phyloP scores from a whole-genome alignment of 2,888 invertebrate species.

The Helobdella robusta region DNA sequence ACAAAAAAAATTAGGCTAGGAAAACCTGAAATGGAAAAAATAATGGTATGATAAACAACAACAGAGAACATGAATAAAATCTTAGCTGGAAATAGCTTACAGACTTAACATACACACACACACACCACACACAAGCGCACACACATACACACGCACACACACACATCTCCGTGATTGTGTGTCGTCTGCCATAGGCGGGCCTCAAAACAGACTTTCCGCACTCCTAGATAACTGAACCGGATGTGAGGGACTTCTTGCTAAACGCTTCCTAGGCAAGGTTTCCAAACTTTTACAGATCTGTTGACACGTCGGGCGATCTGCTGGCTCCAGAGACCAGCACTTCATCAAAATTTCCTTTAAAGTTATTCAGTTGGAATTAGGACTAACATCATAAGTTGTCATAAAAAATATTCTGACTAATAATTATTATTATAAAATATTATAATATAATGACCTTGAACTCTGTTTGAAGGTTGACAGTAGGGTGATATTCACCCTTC shows the following conservation, averaged over 20 bases:
- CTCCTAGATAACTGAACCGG: conserved; percentile 91
- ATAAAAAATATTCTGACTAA: not conserved
- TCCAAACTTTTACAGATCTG: conserved; percentile 71
- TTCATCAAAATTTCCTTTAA: conserved; percentile 79
- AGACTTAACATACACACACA: too few species aligned
- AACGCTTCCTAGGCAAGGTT: conserved; percentile 78
- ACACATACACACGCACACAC: too few species aligned
- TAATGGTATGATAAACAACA: too few species aligned
- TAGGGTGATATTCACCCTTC: conserved; percentile 77
- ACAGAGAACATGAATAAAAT: too few species aligned
- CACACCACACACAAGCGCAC: too few species aligned
- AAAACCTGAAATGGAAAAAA: too few species aligned
- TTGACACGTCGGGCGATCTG: conserved; percentile 81
- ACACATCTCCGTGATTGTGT: too few species aligned
- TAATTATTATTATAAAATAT: not conserved
- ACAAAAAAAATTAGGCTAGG: too few species aligned
- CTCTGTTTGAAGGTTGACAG: conserved; percentile 87
- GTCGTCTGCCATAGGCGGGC: not conserved
- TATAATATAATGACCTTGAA: conserved; percentile 65
- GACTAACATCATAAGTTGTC: not conserved
- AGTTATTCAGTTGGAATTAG: not conserved
- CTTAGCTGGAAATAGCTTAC: too few species aligned
- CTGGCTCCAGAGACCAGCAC: conserved; percentile 82
- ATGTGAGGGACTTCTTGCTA: conserved; percentile 94
- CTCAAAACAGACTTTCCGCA: conserved; percentile 76